Evolutionary conservation across 2,113 vertebrate genomes (phyloP), one percentile per base, ranked within the genome.

Genomic region (Gavia stellata): DNA sequence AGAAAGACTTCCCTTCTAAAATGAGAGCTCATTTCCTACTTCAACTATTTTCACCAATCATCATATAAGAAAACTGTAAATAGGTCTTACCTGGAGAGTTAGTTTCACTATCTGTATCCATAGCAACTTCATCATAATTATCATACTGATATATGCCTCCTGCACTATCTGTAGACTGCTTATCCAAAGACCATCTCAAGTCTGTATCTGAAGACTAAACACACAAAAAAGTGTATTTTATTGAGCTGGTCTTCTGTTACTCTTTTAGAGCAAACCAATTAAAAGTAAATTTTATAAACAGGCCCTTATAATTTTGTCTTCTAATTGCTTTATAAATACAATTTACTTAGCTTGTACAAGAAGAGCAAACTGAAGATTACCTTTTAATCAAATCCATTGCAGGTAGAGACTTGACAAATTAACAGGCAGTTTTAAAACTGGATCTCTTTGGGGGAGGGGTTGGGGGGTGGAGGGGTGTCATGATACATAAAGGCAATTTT

Each of bases 51-150:
- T 84, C 67, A 88, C 17, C 18, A 44, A 29, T 19, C 10, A 53
- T 3, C 9, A 33, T 17, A 18, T 4, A 40, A 75, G 56, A 63
- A 68, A 81, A 68, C 9, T 44, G 10, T 15, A 83, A 53, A 0
- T 50, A 36, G 47, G 12, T 86, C 97, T 97, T 98, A 99, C 99
- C 99, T 98, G 99, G 99, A 50, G 99, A 99, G 74, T 97, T 98
- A 34, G 98, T 98, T 98, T 99, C 99, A 85, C 99, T 99, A 97
- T 99, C 99, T 18, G 99, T 99, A 92, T 99, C 99, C 99, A 99
- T 99, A 49, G 99, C 99, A 72, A 99, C 99, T 98, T 99, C 99
- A 53, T 99, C 99, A 7, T 99, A 99, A 98, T 99, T 99, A 96
- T 99, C 99, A 86, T 99, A 99, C 68, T 99, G 99, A 98, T 99